Conservation (phyloP, 2,888 invertebrate species). For the Sphaerophoria rueppellii region DNA sequence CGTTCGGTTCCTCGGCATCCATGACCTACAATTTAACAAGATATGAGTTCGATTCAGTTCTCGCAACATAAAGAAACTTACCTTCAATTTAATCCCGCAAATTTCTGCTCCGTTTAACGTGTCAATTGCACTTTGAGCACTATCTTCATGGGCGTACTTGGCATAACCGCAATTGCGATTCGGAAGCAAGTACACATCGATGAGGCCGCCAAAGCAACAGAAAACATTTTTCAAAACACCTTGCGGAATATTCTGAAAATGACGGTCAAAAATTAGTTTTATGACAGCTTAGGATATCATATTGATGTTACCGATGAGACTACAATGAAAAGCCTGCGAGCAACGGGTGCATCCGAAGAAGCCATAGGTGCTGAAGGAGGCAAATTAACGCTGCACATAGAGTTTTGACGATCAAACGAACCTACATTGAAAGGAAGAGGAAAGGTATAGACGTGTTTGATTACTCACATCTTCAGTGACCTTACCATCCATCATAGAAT, state of each 20-base stretch:
- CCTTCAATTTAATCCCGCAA: conserved; percentile 89
- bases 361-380: conserved; percentile 87
- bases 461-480: not conserved
- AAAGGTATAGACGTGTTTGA: not conserved
- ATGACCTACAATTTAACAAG: conserved; percentile 86
- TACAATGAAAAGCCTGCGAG: conserved; percentile 87
- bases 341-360: conserved; percentile 86
- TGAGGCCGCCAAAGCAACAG: conserved; percentile 94
- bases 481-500: conserved; percentile 80
- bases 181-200: conserved; percentile 94
- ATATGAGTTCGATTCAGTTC: not conserved
- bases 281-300: not conserved
- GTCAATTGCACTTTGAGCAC: conserved; percentile 84
- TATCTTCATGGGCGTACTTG: conserved; percentile 89
- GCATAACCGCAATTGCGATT: conserved; percentile 97
- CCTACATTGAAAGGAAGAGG: too few relatives aligned
- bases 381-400: conserved; percentile 87
- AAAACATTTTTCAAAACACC: conserved; percentile 93
- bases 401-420: conserved; percentile 77
- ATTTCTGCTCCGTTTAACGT: conserved; percentile 93
- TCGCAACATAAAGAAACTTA: conserved; percentile 52
- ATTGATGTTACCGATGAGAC: conserved; percentile 77
- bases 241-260: conserved; percentile 87
- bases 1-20: conserved; percentile 90
- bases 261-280: conserved; percentile 52